A percentile compares a stretch with the other conserved stretches of the same genome.
These are phyloP conservation scores for Kuschelorhynchus macadamiae DNA, from an alignment of 2,888 invertebrate species.

Conservation along the genomic window DNA sequence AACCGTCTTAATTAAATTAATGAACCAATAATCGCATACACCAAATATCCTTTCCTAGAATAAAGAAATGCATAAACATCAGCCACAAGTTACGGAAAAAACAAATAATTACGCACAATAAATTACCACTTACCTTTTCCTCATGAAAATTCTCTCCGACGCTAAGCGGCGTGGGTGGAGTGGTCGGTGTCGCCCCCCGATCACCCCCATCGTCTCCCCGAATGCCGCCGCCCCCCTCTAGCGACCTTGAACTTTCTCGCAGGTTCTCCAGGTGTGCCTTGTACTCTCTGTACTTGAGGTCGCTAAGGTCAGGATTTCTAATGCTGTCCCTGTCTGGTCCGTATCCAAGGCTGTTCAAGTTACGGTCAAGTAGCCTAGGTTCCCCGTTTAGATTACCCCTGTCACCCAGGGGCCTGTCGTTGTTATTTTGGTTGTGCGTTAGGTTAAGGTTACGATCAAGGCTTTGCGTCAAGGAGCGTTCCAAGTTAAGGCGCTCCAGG, in stretches of 20 bases:
- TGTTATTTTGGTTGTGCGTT: conserved; percentile 54
- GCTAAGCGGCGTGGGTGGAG: conserved; percentile 69
- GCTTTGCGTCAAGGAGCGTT: conserved; percentile 61
- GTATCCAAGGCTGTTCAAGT: conserved; percentile 54
- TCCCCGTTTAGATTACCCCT: conserved; percentile 60
- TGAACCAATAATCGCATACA: too few species aligned
- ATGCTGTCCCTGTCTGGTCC: conserved; percentile 37
- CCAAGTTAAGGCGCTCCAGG: conserved; percentile 63
- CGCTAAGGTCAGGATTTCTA: conserved; percentile 44
- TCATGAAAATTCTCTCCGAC: conserved; percentile 69
- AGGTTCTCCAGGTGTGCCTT: conserved; percentile 68
- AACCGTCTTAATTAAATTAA: too few species aligned
- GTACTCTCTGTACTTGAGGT: conserved; percentile 67
- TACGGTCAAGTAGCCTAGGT: conserved; percentile 52
- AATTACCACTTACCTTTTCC: conserved; percentile 65
- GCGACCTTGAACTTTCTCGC: conserved; percentile 62
- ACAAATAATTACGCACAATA: background rate
- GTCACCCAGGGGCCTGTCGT: conserved; percentile 60
- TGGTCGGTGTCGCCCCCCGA: conserved; percentile 66
- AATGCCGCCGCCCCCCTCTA: conserved; percentile 55
- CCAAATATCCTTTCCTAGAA: too few species aligned
- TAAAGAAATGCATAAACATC: too few species aligned
- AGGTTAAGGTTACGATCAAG: conserved; percentile 57
- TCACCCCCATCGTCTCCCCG: conserved; percentile 60
- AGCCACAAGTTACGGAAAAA: too few species aligned